These are phyloP conservation scores for Subanguina moxae DNA, from an alignment of 1,140 invertebrate genomes.

Conservation along the genomic window DNA sequence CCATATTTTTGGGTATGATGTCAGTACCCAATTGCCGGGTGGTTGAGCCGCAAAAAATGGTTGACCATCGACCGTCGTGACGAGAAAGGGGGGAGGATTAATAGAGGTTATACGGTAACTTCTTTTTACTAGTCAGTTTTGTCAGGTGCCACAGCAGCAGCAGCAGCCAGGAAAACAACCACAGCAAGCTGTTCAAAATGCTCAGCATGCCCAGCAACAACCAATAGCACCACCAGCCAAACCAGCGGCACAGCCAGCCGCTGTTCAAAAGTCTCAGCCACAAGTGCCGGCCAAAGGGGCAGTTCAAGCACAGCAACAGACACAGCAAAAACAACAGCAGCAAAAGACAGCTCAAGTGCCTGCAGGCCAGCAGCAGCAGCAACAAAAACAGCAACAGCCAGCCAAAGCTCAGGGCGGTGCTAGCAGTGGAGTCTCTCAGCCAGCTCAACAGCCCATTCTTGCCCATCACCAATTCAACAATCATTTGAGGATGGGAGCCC, in stretches of 20 bases:
- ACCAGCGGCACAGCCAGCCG: not conserved
- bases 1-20: no score
- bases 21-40: no score
- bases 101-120: no score
- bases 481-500: slow-evolving; percentile 4
- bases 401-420: not conserved
- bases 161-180: slow-evolving; percentile 4
- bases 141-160: no score
- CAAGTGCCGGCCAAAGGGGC: not conserved
- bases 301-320: slow-evolving; percentile 10
- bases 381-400: slow-evolving; percentile 7
- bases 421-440: not conserved
- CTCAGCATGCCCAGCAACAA: not conserved
- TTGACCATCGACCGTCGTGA: no score
- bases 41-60: no score
- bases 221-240: not conserved
- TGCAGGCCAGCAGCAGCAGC: slow-evolving; percentile 7
- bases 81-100: no score
- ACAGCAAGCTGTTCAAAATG: not conserved
- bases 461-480: slow-evolving; percentile 5
- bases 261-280: not conserved
- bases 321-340: slow-evolving; percentile 4
- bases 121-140: no score
- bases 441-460: not conserved
- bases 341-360: slow-evolving; percentile 6